Evolutionary conservation across 2,888 invertebrate species (phyloP).

Genomic region (Chrysolina americana): DNA sequence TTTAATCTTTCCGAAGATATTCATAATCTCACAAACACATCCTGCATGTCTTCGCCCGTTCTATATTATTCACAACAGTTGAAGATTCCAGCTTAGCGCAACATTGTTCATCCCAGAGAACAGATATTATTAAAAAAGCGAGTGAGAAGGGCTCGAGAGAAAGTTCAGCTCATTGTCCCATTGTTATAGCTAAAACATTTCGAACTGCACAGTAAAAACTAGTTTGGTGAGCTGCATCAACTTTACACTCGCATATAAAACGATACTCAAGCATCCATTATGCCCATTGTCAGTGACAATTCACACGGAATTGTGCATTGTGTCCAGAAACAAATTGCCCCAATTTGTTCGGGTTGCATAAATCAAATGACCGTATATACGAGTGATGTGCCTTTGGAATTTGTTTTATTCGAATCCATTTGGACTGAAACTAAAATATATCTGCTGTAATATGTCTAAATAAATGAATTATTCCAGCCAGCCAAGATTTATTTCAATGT

Average conservation of each 20-base stretch:
- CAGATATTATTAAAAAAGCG: background rate
- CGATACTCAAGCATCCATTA: slow-evolving; percentile 41
- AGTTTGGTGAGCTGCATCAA: slow-evolving; percentile 23
- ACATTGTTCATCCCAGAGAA: background rate
- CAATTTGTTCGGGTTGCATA: slow-evolving; percentile 30
- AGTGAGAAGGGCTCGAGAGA: background rate
- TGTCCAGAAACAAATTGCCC: slow-evolving; percentile 35
- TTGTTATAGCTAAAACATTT: slow-evolving; percentile 17
- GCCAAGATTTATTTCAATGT: background rate
- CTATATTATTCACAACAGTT: background rate
- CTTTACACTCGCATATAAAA: slow-evolving; percentile 12
- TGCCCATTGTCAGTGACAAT: slow-evolving; percentile 39
- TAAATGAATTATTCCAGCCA: background rate
- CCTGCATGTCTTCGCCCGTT: no score
- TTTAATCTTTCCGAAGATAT: no score
- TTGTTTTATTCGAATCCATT: slow-evolving; percentile 6
- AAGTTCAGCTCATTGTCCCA: slow-evolving; percentile 22
- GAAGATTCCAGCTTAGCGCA: background rate
- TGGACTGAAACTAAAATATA: slow-evolving; percentile 9
- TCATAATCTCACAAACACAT: no score
- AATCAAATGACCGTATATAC: slow-evolving; percentile 21
- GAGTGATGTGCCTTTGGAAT: background rate
- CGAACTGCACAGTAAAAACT: slow-evolving; percentile 11
- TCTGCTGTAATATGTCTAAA: background rate
- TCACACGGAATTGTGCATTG: slow-evolving; percentile 35